Percentiles rank a stretch among this genome's conserved stretches.
Conservation (phyloP, 2,888 invertebrate species). For the Athalia rosae region DNA sequence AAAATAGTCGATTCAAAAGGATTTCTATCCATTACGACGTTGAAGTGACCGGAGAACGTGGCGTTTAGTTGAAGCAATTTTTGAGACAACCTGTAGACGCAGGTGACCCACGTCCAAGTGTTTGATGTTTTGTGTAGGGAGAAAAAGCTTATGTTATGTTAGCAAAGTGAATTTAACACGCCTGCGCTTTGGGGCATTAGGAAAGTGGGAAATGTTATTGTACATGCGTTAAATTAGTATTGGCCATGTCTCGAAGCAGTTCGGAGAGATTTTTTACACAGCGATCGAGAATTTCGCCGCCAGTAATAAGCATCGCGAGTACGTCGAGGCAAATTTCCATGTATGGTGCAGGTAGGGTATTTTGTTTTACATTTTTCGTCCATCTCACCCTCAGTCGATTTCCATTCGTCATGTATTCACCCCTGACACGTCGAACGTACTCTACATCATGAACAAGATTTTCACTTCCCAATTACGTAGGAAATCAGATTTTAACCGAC, state of each 20-base stretch:
- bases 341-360: constrained; percentile 36
- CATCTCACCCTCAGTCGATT: not conserved
- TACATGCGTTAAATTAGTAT: not conserved
- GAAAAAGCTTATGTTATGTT: not conserved
- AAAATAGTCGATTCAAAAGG: too few species aligned
- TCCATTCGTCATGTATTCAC: too few species aligned
- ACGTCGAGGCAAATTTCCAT: constrained; percentile 35
- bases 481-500: too few species aligned
- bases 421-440: too few species aligned
- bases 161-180: constrained; percentile 4
- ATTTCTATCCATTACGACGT: too few species aligned
- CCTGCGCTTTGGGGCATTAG: constrained; percentile 11
- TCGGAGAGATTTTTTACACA: constrained; percentile 29
- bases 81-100: not conserved
- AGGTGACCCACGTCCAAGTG: not conserved
- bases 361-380: not conserved
- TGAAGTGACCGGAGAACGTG: too few species aligned
- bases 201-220: not conserved
- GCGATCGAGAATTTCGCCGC: constrained; percentile 9
- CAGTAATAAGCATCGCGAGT: constrained; percentile 7
- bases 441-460: too few species aligned
- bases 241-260: constrained; percentile 34
- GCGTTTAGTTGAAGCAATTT: too few species aligned
- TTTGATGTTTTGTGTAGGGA: too few species aligned
- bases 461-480: too few species aligned